Percentiles rank a stretch among this genome's conserved stretches.
Conservation (phyloP, 1,140 invertebrate species). For the Tribolium castaneum region DNA sequence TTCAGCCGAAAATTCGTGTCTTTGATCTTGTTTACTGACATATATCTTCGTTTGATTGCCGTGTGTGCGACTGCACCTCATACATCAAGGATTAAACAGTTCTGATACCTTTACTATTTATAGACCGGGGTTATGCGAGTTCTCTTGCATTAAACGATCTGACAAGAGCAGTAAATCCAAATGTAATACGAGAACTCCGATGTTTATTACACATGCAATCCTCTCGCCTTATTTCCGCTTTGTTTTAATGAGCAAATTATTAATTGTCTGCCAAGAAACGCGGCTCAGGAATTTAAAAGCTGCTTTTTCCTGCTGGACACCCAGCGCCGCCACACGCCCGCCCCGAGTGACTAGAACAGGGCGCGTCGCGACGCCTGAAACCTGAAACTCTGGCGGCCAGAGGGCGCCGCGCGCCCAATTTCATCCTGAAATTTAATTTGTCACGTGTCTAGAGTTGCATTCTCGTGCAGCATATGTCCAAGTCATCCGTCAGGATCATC, state of each 20-base stretch:
- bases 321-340: too few species aligned
- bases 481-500: conserved; percentile 43
- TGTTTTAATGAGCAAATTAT: conserved; percentile 22
- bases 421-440: not conserved
- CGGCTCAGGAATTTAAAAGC: not conserved
- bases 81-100: conserved; percentile 34
- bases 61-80: conserved; percentile 22
- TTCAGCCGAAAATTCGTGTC: not conserved
- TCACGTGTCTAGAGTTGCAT: not conserved
- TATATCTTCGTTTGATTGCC: conserved; percentile 24
- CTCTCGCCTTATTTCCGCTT: conserved; percentile 17
- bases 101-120: conserved; percentile 27
- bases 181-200: conserved; percentile 30
- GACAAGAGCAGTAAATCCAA: conserved; percentile 27
- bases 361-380: not conserved
- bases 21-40: conserved; percentile 24
- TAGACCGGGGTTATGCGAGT: conserved; percentile 23
- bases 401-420: not conserved
- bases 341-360: not conserved
- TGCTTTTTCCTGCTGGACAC: too few species aligned
- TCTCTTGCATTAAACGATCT: conserved; percentile 29
- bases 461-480: not conserved
- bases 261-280: conserved; percentile 10
- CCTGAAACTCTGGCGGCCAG: not conserved
- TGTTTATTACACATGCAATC: conserved; percentile 34